phyloP scores from a whole-genome alignment of 2,888 invertebrate species.

The Celastrina argiolus region DNA sequence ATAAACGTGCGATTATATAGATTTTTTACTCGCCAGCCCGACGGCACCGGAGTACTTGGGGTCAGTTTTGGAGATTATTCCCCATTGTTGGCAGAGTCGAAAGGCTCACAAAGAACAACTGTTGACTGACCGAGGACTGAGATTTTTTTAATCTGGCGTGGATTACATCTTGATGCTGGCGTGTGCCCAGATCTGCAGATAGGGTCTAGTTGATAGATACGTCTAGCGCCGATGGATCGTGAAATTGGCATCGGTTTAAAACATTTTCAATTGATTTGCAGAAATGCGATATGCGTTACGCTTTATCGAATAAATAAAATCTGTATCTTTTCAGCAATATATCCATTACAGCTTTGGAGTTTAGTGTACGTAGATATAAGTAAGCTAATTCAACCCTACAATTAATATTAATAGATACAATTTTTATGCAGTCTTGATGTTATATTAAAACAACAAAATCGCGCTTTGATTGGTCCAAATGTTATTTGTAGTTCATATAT shows the following conservation, averaged over 20 bases:
- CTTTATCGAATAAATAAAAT: not conserved
- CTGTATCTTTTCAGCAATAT: not conserved
- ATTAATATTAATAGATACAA: too few species aligned
- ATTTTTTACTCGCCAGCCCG: slow-evolving; percentile 55
- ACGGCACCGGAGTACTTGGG: slow-evolving; percentile 65
- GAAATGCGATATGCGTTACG: not conserved
- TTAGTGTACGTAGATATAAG: too few species aligned
- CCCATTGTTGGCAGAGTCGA: slow-evolving; percentile 63
- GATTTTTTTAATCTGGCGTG: slow-evolving; percentile 50
- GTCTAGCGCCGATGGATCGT: slow-evolving; percentile 47
- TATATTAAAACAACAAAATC: too few species aligned
- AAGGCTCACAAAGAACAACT: slow-evolving; percentile 60
- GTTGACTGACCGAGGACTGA: slow-evolving; percentile 66
- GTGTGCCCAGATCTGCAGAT: slow-evolving; percentile 38
- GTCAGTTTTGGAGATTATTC: slow-evolving; percentile 76
- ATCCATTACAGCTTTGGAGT: too few species aligned
- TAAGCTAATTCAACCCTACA: too few species aligned
- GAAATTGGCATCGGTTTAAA: slow-evolving; percentile 46
- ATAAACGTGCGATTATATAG: slow-evolving; percentile 55
- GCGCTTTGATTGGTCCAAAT: too few species aligned
- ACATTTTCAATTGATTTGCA: slow-evolving; percentile 5
- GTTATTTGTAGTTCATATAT: too few species aligned
- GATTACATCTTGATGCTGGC: slow-evolving; percentile 51
- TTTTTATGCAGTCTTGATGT: too few species aligned
- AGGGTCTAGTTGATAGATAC: slow-evolving; percentile 44